A percentile compares a stretch with the other conserved stretches of the same genome.
Conservation (phyloP, 2,888 invertebrate species). For the Drosophila fulvimacula region DNA sequence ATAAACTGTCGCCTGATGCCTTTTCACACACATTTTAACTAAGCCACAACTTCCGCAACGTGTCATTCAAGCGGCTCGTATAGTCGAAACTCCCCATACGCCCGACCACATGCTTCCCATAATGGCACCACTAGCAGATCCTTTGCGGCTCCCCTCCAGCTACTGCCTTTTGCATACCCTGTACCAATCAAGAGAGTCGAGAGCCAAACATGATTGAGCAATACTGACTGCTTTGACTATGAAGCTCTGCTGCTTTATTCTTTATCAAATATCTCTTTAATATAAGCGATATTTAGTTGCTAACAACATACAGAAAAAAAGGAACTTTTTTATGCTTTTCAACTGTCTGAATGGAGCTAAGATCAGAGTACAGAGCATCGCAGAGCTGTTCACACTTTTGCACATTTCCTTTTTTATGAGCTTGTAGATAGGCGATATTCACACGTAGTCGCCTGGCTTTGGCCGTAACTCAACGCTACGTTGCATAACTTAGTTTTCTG, state of each 20-base stretch:
- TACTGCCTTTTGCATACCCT: constrained; percentile 47
- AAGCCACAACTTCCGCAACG: constrained; percentile 79
- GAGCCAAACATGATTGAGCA: background rate
- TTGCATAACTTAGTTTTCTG: constrained; percentile 77
- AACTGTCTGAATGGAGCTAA: background rate
- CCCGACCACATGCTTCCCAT: constrained; percentile 11
- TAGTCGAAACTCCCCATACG: constrained; percentile 16
- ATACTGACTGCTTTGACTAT: background rate
- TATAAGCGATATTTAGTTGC: background rate
- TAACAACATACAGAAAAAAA: no score
- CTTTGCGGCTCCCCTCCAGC: background rate
- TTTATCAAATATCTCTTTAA: background rate
- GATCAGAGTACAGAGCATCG: constrained; percentile 5
- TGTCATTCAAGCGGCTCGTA: constrained; percentile 62
- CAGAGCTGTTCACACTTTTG: background rate
- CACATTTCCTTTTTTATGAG: constrained; percentile 35
- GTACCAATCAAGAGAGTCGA: background rate
- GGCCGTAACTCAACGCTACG: constrained; percentile 65
- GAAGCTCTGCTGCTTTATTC: background rate
- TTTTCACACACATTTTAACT: constrained; percentile 57
- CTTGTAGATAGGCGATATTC: constrained; percentile 42
- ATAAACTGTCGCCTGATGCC: constrained; percentile 51
- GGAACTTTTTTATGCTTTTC: background rate
- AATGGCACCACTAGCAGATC: constrained; percentile 17
- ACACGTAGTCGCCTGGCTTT: constrained; percentile 54